Conservation (phyloP, 2,797 vertebrate species). For the Arnoldichthys spilopterus region DNA sequence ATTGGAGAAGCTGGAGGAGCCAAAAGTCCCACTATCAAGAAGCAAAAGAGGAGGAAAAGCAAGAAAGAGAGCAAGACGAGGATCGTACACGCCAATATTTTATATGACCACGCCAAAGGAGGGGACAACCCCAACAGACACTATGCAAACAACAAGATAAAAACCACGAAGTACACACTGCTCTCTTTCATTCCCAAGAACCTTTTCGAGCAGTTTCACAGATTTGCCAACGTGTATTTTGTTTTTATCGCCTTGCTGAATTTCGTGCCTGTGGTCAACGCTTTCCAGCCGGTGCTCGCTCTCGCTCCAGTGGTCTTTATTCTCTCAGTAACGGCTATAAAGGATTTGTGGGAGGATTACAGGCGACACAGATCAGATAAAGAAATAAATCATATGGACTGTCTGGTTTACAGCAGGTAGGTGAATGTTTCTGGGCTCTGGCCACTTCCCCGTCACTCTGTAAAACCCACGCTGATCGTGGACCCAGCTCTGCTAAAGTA, state of each 20-base stretch:
- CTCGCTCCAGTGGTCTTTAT: conserved; percentile 96
- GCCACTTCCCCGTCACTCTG: not conserved
- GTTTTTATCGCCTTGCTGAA: conserved; percentile 95
- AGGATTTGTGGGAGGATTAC: conserved; percentile 97
- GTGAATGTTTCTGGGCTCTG: conserved; percentile 9
- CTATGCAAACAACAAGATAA: conserved; percentile 88
- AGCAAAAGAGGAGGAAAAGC: conserved; percentile 78
- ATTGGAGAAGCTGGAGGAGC: conserved; percentile 67
- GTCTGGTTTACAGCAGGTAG: conserved; percentile 93
- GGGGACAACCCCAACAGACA: conserved; percentile 77
- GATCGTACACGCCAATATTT: conserved; percentile 83
- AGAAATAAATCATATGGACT: conserved; percentile 96
- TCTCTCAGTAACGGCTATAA: conserved; percentile 92
- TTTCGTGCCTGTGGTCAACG: conserved; percentile 91
- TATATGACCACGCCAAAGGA: conserved; percentile 73
- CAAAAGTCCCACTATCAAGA: conserved; percentile 68
- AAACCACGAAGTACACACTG: conserved; percentile 95
- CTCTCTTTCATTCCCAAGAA: conserved; percentile 97
- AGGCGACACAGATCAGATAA: conserved; percentile 91
- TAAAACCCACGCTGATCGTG: not conserved
- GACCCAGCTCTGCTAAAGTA: not conserved
- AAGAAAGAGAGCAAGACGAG: conserved; percentile 82
- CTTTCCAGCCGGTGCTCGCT: conserved; percentile 93
- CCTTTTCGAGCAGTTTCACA: conserved; percentile 96
- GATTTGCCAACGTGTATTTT: conserved; percentile 97